Evolutionary conservation across 1,140 invertebrate species (phyloP), one percentile per base, ranked within the genome.

Genomic region (Lerema accius): DNA sequence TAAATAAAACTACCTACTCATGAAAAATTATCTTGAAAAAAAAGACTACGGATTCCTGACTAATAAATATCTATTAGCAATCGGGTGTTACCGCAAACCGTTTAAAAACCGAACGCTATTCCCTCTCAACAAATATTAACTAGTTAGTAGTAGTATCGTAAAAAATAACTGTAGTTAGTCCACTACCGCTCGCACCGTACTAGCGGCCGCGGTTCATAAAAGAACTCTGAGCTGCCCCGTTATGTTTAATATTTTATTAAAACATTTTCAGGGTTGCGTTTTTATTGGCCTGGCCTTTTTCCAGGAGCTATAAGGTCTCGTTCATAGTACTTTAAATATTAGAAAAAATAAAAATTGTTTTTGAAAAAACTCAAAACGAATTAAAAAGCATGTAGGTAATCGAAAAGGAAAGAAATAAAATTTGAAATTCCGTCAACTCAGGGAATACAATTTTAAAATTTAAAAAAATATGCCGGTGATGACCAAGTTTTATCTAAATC

Each of bases 121-220:
- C 49, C n/a, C n/a, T 40, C 37, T 42, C 51, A 55, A 13, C 37
- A 55, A 42, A 42, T 37, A 40, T 53, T 53, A 53, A 35, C 51
- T 28, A 17, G 23, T 42, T 42, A 42, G 17, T 26, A 0, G 10
- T 15, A 19, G 7, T 55, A 13, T 42, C 50, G 13, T 39, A 28
- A 42, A 55, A 55, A 42, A 42, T 10, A 13, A 23, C 17, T 3
- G 13, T 6, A 55, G n/a, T 28, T 55, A n/a, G n/a, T 55, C 16
- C 28, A 9, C 11, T 3, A 51, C 6, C 19, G 17, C 39, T 9
- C n/a, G n/a, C n/a, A n/a, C n/a, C n/a, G n/a, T n/a, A n/a, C n/a
- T 53, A 39, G 49, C 49, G 16, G 15, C 50, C 39, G 14, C n/a
- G n/a, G 35, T 14, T 55, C 19, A 7, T 53, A 35, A 13, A 40